Percentiles rank a stretch among this genome's conserved stretches.
These are phyloP conservation scores for Masticophis lateralis DNA, from an alignment of 2,797 vertebrate species.

Conservation along the genomic window DNA sequence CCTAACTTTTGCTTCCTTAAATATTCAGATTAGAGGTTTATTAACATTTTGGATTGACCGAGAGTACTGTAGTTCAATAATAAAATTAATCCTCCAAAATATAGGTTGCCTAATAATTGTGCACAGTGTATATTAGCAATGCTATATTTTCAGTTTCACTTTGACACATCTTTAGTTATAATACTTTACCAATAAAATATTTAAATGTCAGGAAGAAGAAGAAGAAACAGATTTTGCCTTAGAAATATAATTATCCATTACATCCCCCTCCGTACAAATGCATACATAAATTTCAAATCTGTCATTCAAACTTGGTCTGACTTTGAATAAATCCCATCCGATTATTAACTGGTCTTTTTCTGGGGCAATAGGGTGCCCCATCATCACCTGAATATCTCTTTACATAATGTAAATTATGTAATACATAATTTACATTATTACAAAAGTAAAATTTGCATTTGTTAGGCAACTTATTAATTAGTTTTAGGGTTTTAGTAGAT, in stretches of 20 bases:
- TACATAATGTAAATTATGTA: too few relatives aligned
- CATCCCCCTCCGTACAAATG: not conserved
- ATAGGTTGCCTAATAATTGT: too few relatives aligned
- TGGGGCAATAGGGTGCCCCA: not conserved
- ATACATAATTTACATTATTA: not conserved
- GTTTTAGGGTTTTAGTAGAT: not conserved
- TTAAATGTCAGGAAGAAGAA: not conserved
- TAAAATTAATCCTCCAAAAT: too few relatives aligned
- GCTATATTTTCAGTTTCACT: not conserved
- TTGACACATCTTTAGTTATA: not conserved
- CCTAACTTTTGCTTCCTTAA: too few relatives aligned
- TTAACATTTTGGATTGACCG: too few relatives aligned
- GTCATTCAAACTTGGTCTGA: not conserved
- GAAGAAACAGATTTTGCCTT: not conserved
- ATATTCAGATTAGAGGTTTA: too few relatives aligned
- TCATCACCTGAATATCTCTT: not conserved
- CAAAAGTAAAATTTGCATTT: not conserved
- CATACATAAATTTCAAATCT: not conserved
- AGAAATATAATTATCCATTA: not conserved
- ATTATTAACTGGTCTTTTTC: not conserved
- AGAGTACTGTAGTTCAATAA: too few relatives aligned
- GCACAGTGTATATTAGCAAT: not conserved
- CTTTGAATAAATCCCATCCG: not conserved
- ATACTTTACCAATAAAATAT: not conserved
- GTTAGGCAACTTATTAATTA: not conserved